Evolutionary conservation across 2,888 invertebrate genomes (phyloP).

Genomic region (Byasa hedistus): DNA sequence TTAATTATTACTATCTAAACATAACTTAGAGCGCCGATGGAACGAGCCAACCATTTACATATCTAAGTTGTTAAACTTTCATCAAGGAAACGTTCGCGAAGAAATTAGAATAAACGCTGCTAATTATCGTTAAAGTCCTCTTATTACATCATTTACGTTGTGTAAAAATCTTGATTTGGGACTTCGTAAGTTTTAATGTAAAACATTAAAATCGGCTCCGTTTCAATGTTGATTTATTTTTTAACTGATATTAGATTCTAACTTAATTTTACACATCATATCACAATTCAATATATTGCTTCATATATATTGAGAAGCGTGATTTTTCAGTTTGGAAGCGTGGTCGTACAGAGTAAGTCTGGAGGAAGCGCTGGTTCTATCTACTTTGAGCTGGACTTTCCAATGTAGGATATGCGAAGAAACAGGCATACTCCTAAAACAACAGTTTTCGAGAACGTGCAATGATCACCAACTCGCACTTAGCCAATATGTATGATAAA

Average conservation of each 20-base stretch:
- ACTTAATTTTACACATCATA: not conserved
- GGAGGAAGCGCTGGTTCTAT: no score
- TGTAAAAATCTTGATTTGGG: constrained; percentile 17
- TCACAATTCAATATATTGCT: not conserved
- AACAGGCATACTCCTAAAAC: no score
- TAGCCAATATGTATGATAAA: no score
- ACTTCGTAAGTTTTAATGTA: not conserved
- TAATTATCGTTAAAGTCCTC: constrained; percentile 34
- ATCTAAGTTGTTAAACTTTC: constrained; percentile 43
- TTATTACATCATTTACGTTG: constrained; percentile 29
- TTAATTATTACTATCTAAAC: constrained; percentile 34
- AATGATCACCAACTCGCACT: no score
- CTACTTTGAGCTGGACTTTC: no score
- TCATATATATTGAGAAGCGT: no score
- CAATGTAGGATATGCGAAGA: no score
- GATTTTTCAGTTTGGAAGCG: no score
- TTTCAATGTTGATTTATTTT: not conserved
- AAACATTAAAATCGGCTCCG: not conserved
- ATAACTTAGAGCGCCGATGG: constrained; percentile 45
- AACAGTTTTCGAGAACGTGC: no score
- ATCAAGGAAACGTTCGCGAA: constrained; percentile 41
- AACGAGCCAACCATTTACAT: constrained; percentile 49
- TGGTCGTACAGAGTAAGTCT: no score
- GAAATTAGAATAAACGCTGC: constrained; percentile 39
- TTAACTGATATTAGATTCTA: not conserved